Evolutionary conservation across 2,797 vertebrate genomes (phyloP), one percentile per base, ranked within the genome.

Genomic region (Epinephelus malabaricus): DNA sequence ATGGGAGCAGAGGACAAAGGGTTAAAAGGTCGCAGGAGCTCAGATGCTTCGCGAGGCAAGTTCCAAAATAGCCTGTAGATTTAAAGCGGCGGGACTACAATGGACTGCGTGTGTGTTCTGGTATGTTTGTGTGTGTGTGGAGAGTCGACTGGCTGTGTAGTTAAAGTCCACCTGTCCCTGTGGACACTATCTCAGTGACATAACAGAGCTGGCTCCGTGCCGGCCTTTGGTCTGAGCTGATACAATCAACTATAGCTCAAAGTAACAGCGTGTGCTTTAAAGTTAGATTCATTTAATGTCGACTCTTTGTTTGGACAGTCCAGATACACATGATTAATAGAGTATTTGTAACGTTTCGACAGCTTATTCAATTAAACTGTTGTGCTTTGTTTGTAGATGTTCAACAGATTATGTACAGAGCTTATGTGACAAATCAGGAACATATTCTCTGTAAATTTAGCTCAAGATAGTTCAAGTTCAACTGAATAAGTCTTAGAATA

Each of bases 11-110:
- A 75, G 83, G 80, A 90, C 78, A 50, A 76, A 66, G 86, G 91
- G 89, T 92, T 82, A 86, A 84, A 83, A 90, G 91, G 90, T 90
- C 88, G 85, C 27, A 9, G 66, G 19, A 62, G 78, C 83, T 76
- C 50, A 63, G 67, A 94, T 93, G 72, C 92, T 93, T 87, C 15
- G 74, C 81, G 43, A 86, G 91, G 88, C 93, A 93, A 66, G 79
- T 81, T 92, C 78, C 9, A 90, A 95, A 95, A 95, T 94, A 95
- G 93, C 86, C 53, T 9, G 3, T 34, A 60, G 34, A 81, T 64
- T 63, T 68, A 66, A 59, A 76, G 73, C 73, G 30, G 74, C 2
- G 56, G 86, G 73, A 94, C 91, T 81, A 92, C 92, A 93, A 93
- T 90, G 77, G 81, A 51, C 61, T 34, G 76, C n/a, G 58, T 68